These are phyloP conservation scores for Silurus aristotelis DNA, from an alignment of 2,797 vertebrate species.

Conservation along the genomic window DNA sequence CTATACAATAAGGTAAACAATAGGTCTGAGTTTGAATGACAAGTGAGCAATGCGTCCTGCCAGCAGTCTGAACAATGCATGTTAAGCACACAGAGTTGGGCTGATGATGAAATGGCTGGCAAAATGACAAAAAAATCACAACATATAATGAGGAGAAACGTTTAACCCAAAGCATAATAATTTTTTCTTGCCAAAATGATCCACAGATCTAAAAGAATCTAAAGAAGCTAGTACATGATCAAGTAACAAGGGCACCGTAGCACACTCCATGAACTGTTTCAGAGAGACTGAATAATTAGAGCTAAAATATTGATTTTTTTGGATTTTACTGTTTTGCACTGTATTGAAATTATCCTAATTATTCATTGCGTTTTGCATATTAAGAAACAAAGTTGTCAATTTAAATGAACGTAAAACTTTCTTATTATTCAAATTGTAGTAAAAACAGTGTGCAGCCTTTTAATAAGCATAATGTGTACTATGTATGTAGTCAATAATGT, in stretches of 20 bases:
- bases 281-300: neutral
- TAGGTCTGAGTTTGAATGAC: conserved; percentile 46
- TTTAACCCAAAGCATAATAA: conserved; percentile 26
- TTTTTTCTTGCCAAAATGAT: no score
- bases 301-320: neutral
- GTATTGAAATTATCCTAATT: neutral
- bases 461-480: neutral
- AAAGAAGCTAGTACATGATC: neutral
- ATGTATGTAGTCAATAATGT: no score
- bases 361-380: neutral
- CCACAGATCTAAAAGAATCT: neutral
- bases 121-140: conserved; percentile 30
- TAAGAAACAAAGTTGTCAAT: neutral
- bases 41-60: conserved; percentile 41
- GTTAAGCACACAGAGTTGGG: conserved; percentile 24
- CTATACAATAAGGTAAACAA: conserved; percentile 48
- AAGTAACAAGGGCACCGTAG: neutral
- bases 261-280: neutral
- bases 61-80: conserved; percentile 44
- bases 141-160: conserved; percentile 42
- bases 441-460: neutral
- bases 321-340: neutral
- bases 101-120: conserved; percentile 34
- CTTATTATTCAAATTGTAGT: neutral
- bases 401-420: neutral